Evolutionary conservation across 2,797 vertebrate species (phyloP), one percentile per base, ranked within the genome.

Genomic region (Aphelocoma californica): DNA sequence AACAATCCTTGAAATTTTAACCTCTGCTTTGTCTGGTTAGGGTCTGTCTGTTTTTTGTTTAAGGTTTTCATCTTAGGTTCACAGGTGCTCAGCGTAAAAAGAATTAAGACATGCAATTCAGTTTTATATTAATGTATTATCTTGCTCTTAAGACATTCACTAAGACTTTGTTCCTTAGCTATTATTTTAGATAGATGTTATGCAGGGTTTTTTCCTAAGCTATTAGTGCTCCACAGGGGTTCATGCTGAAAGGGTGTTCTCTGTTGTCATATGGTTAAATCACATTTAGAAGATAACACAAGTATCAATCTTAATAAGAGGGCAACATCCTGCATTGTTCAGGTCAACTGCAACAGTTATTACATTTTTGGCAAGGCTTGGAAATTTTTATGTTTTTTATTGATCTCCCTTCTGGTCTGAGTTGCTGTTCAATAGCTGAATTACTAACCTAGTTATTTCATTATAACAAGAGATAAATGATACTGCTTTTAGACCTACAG

Each of bases 291-390:
- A 74, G 58, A 75, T 66, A 92, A 73, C 38, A 7, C 12, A n/a
- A 83, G 12, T 86, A 90, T 92, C 2, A 40, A 15, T 86, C 74
- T 90, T 82, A 74, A 71, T 66, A 62, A 84, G 66, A 93, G 57
- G 31, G 20, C 17, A 86, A 34, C 15, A 36, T 66, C 88, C 60
- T 71, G 32, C 19, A 36, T 47, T 81, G 69, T 50, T 91, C 42
- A 25, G 81, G 74, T 94, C 75, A 87, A 32, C 69, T 86, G n/a
- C 23, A 4, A 82, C n/a, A 31, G 28, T 28, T 79, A 65, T 8
- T 88, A 60, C 32, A 14, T 87, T 95, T 97, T 94, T 90, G 42
- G 91, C 88, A 88, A 60, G 69, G 29, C 36, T 74, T 92, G 32
- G 38, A 73, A 40, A 86, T 71, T 91, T 92, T 96, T 85, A 57